Evolutionary conservation across 1,140 invertebrate species (phyloP), one percentile per base, ranked within the genome.

Genomic region (Micrasema minimum): DNA sequence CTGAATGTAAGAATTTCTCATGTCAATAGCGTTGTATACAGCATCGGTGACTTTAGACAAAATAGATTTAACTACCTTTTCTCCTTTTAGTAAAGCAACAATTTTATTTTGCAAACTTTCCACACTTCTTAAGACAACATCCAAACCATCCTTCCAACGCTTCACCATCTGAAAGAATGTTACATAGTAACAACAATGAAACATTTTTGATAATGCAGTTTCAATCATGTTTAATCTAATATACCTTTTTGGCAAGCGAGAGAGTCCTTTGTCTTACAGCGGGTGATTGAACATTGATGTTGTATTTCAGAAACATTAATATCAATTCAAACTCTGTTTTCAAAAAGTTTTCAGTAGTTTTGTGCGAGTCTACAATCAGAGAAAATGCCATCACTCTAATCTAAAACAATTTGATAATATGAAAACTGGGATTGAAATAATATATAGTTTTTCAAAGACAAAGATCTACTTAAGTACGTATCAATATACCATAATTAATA

Each of bases 341-440:
- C 1, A 81, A 82, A 67, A 93, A 88, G 0, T 79, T 41, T 78
- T 94, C 90, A 12, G 93, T 92, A 12, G 87, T 90, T 78, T 91
- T 92, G 48, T 89, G 88, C 11, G 89, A 92, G 76, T 94, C 92
- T 66, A 91, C 88, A 11, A 96, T 77, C 6, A 95, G 80, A 2
- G 87, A 86, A 66, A 95, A 84, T 0, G 88, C 87, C 72, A 31
- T 31, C 7, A 31, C 7, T 31, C 26, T 31, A 31, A 31, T 31
- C 26, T 31, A 31, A 31, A 31, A 31, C n/a, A n/a, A n/a, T n/a
- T n/a, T n/a, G n/a, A n/a, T n/a, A n/a, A n/a, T n/a, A n/a, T n/a
- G n/a, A n/a, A n/a, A n/a, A n/a, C n/a, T n/a, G n/a, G n/a, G n/a
- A n/a, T n/a, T n/a, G n/a, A n/a, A n/a, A n/a, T n/a, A n/a, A n/a